Conservation (phyloP, 2,888 invertebrate species). For the Pterostichus madidus region DNA sequence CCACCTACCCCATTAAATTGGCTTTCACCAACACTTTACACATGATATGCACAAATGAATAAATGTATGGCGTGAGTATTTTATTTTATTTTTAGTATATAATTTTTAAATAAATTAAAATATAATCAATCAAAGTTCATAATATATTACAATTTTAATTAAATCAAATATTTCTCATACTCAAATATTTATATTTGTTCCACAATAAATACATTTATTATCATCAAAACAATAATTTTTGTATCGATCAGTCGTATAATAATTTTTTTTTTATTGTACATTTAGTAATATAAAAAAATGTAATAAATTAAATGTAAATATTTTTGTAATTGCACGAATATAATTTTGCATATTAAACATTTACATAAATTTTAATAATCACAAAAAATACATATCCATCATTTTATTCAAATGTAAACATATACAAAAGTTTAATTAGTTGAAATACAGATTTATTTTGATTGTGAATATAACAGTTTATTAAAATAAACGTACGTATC, state of each 20-base stretch:
- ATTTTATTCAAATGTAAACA: constrained; percentile 11
- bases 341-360: constrained; percentile 20
- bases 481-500: constrained; percentile 12
- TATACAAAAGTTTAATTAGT: not conserved
- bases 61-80: too few relatives aligned
- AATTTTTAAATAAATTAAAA: too few relatives aligned
- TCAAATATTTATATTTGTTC: too few relatives aligned
- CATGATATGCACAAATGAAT: too few relatives aligned
- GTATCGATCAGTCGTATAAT: not conserved
- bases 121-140: too few relatives aligned
- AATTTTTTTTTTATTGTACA: too few relatives aligned
- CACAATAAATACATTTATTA: not conserved
- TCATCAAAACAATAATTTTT: not conserved
- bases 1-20: too few relatives aligned
- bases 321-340: not conserved
- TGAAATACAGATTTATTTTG: constrained; percentile 13
- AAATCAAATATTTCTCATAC: too few relatives aligned
- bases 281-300: too few relatives aligned
- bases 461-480: constrained; percentile 9
- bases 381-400: constrained; percentile 20
- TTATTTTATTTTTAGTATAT: too few relatives aligned
- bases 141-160: too few relatives aligned
- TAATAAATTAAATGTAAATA: constrained; percentile 35
- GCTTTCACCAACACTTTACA: too few relatives aligned
- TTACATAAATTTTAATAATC: constrained; percentile 32